These are phyloP conservation scores for Drosophila nr. medialis DNA, from an alignment of 2,888 invertebrate genomes.

Conservation along the genomic window DNA sequence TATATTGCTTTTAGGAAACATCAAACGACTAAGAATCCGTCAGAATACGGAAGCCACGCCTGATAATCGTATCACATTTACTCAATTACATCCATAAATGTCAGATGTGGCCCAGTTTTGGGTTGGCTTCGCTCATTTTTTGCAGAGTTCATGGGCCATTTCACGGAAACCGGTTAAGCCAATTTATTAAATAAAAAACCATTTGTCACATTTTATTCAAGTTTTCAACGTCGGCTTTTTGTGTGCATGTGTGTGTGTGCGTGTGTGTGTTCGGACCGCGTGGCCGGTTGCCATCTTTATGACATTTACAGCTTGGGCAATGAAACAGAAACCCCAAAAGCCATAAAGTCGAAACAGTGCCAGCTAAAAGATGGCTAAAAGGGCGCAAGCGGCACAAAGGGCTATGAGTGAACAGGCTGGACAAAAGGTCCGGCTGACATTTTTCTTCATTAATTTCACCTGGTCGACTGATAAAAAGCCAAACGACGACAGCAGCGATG, in stretches of 20 bases:
- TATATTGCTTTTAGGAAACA: background rate
- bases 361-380: constrained; percentile 38
- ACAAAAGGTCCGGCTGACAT: constrained; percentile 60
- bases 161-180: constrained; percentile 75
- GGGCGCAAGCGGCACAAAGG: constrained; percentile 19
- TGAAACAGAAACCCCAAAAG: constrained; percentile 63
- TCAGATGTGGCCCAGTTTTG: constrained; percentile 33
- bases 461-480: constrained; percentile 71
- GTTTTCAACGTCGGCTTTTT: constrained; percentile 59
- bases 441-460: constrained; percentile 80
- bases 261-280: constrained; percentile 19
- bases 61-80: constrained; percentile 63
- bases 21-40: constrained; percentile 36
- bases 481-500: constrained; percentile 48
- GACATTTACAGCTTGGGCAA: constrained; percentile 56
- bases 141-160: constrained; percentile 28
- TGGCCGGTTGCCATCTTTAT: constrained; percentile 70
- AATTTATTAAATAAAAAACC: constrained; percentile 80
- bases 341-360: constrained; percentile 54
- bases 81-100: constrained; percentile 71
- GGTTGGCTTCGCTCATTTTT: constrained; percentile 3
- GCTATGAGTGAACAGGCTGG: constrained; percentile 15
- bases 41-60: constrained; percentile 33
- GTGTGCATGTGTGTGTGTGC: background rate
- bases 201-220: constrained; percentile 80